Evolutionary conservation across 2,113 vertebrate genomes (phyloP), one percentile per base, ranked within the genome.

Genomic region (Pteronura brasiliensis): DNA sequence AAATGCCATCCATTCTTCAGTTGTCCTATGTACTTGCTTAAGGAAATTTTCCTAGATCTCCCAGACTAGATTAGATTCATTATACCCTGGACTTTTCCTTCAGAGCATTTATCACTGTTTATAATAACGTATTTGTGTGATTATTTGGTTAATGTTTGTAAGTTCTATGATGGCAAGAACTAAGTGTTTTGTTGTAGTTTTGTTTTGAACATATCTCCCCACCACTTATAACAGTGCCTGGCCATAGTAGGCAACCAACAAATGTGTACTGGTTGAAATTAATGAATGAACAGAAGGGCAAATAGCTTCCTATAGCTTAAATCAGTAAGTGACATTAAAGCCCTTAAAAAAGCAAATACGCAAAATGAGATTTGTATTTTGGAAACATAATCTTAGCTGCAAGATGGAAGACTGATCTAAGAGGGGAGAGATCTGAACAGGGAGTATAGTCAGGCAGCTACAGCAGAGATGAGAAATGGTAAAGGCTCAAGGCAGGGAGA

Each of bases 361-460:
- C 31, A 92, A 83, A 94, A 82, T n/a, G 12, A 87, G 39, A 94
- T 72, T 80, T 93, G 20, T n/a, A 72, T 72, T 93, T 52, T 93
- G 42, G 88, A 86, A 90, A 67, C 42, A 74, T 23, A 79, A 69
- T 55, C 21, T 80, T 72, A 55, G 61, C 71, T 72, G 42, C 25
- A 52, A 21, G 17, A 61, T 18, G 12, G 31, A 93, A 39, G 47
- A 42, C 27, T 47, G 34, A 61, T 71, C 84, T 79, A 79, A 76
- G 23, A 15, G 2, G 13, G 57, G 77, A 76, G 36, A 82, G 29
- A 52, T 6, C 17, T 25, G 84, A 81, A 44, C 42, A 72, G 44
- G 4, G 36, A 84, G 20, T 49, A 57, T 2, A 23, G 29, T 88
- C 88, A 92, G 18, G 27, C 36, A 27, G 44, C 18, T 49, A 29